Percentiles rank a stretch among this genome's conserved stretches.
Evolutionary conservation across 1,140 invertebrate genomes (phyloP).

Genomic region (Lepidurus arcticus): DNA sequence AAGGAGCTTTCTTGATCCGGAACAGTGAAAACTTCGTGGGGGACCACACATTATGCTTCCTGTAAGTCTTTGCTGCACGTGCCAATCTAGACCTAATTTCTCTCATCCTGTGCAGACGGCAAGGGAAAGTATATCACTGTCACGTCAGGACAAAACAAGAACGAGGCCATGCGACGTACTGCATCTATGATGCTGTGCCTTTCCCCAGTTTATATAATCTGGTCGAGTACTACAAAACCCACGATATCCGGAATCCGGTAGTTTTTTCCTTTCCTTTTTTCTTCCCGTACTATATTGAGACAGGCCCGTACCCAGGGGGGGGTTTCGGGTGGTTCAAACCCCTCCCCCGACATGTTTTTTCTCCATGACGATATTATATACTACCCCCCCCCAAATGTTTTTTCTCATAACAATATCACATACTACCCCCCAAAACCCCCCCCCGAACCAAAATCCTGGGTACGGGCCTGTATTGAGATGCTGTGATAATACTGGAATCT

Average conservation of each 20-base stretch:
- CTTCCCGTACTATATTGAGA: slow-evolving; percentile 14
- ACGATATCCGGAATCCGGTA: slow-evolving; percentile 75
- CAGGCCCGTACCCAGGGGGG: too few relatives aligned
- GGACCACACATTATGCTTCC: slow-evolving; percentile 92
- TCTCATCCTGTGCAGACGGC: slow-evolving; percentile 53
- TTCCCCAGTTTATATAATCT: slow-evolving; percentile 91
- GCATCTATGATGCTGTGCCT: slow-evolving; percentile 77
- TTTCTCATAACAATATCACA: too few relatives aligned
- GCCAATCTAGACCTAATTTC: background rate
- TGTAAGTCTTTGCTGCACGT: slow-evolving; percentile 45
- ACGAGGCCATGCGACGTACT: slow-evolving; percentile 81
- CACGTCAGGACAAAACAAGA: slow-evolving; percentile 85
- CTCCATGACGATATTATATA: too few relatives aligned
- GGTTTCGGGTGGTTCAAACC: too few relatives aligned
- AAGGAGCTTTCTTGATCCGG: slow-evolving; percentile 90
- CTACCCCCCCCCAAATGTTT: too few relatives aligned
- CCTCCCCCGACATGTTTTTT: too few relatives aligned
- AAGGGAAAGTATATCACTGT: slow-evolving; percentile 85
- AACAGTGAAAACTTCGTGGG: slow-evolving; percentile 94
- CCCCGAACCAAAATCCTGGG: too few relatives aligned
- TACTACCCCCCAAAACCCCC: too few relatives aligned
- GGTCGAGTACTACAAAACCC: slow-evolving; percentile 81
- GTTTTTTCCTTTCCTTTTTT: background rate
- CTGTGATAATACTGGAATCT: too few relatives aligned
- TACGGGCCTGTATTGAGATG: slow-evolving; percentile 6